Evolutionary conservation across 2,888 invertebrate genomes (phyloP), one percentile per base, ranked within the genome.

Genomic region (Harpalus rubripes): DNA sequence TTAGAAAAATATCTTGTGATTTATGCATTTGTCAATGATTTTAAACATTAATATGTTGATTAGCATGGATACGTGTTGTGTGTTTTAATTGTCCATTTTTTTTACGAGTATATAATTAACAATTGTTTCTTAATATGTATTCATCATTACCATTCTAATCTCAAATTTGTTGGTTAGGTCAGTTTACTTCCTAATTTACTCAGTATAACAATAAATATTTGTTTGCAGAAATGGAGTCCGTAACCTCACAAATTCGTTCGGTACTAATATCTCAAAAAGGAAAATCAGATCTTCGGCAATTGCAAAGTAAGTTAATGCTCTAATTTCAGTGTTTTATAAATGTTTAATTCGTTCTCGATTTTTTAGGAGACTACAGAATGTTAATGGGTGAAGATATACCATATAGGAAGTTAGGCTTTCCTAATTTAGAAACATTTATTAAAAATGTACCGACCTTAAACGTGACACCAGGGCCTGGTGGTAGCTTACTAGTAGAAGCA

Each of bases 331-430:
- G 44, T 41, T 81, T 65, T 86, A 86, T 81, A 61, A 79, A 18
- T 86, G 82, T 82, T 80, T 85, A 85, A 68, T 63, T 58, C 44
- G 44, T 12, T 52, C 44, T 12, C 6, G 44, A 52, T 52, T 86
- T 92, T 87, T 52, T 89, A 93, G 94, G 92, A 68, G 96, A 96
- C 88, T 95, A 94, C 89, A 90, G 90, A 79, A 93, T 93, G 87
- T 89, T 95, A 32, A 93, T 95, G 89, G 95, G 95, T 32, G 92
- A 93, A 88, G 91, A 91, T 87, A 94, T 96, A 87, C 95, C 95
- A 6, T 95, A 91, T 87, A 91, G 90, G 85, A 92, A 92, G 87
- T 90, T 95, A 83, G 95, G 95, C 5, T 95, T 92, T 90, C 88
- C 90, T 58, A 91, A 91, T 7, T 90, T 95, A 7, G 93, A 94